Evolutionary conservation across 2,113 vertebrate genomes (phyloP).

Genomic region (Indri indri): DNA sequence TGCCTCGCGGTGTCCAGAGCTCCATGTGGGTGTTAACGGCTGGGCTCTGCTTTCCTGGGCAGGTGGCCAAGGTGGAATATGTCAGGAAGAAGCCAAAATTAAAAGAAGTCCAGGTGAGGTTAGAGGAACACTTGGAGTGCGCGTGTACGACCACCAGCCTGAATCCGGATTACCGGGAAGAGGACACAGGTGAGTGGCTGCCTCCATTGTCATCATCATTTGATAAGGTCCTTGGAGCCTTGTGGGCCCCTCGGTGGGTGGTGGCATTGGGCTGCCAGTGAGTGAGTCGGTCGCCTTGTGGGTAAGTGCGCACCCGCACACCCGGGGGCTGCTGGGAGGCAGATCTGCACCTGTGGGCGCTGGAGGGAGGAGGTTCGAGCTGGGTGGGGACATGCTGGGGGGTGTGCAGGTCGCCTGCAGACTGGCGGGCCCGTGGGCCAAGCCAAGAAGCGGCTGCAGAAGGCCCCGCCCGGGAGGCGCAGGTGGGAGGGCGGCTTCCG

Average conservation of each 20-base stretch:
- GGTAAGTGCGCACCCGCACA: not conserved
- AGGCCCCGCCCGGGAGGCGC: not conserved
- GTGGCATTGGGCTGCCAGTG: not conserved
- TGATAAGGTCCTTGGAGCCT: not conserved
- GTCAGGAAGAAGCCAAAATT: slow-evolving; percentile 95
- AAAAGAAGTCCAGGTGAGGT: slow-evolving; percentile 97
- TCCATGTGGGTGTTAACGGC: not conserved
- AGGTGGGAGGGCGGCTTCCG: not conserved
- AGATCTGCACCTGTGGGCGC: not conserved
- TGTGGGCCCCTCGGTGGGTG: not conserved
- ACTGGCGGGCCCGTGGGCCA: not conserved
- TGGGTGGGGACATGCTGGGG: not conserved
- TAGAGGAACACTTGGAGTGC: slow-evolving; percentile 99
- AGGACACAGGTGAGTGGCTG: slow-evolving; percentile 91
- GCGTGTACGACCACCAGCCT: slow-evolving; percentile 91
- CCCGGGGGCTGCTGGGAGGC: not conserved
- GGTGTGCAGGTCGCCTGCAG: not conserved
- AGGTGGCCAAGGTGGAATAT: slow-evolving; percentile 99
- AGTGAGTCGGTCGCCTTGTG: not conserved
- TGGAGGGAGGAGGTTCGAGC: too few relatives aligned
- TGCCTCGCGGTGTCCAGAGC: not conserved
- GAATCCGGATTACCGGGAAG: slow-evolving; percentile 91
- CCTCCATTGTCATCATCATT: not conserved
- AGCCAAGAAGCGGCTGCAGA: not conserved
- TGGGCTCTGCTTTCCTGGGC: slow-evolving; percentile 46